Base-by-base conservation (phyloP, 2,797 vertebrate genomes). In the Etheostoma nigrum region DNA sequence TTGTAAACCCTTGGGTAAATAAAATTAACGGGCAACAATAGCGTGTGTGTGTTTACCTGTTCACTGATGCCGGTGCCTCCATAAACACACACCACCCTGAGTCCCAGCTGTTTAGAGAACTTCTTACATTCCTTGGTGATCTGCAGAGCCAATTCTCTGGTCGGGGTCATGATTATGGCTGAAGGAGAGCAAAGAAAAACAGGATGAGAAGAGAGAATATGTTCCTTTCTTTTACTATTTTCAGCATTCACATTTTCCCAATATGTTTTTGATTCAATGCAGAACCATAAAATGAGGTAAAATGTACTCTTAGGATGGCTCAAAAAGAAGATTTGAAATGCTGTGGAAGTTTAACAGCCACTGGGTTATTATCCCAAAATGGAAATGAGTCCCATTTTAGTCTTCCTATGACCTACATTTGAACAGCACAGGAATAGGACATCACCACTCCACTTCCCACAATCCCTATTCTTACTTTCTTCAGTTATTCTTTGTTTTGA, bases 81-180 rank as follows among this genome's bases (percentile, higher is more conserved):
- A 73, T 99, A 99, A 74, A 99, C 98, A 94, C 98, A 99, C 60
- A 99, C 98, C 93, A 98, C 98, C 78, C 97, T 89, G 86, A 99
- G 96, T 0, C 95, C 96, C 88, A 99, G 96, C 0, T 96, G 92
- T 90, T 99, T 99, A 4, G 98, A 98, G 93, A 99, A 99, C 89
- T 99, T 99, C 95, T 99, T 99, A 58, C 98, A 99, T 90, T 99
- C 98, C 92, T 99, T 99, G 78, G 98, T 99, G 89, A 99, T 99
- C 85, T 99, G 98, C 88, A 99, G 94, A 67, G 98, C 98, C 91
- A 99, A 72, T 93, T 99, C 98, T 64, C 98, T 96, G 70, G 98
- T 99, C 0, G 98, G 98, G 44, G 98, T 99, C 97, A 99, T 98
- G 88, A 99, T 99, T 59, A 99, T 94, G 73, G 97, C 98, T 99